These are phyloP conservation scores for Alligator sinensis DNA, from an alignment of 2,113 vertebrate species.

Conservation along the genomic window DNA sequence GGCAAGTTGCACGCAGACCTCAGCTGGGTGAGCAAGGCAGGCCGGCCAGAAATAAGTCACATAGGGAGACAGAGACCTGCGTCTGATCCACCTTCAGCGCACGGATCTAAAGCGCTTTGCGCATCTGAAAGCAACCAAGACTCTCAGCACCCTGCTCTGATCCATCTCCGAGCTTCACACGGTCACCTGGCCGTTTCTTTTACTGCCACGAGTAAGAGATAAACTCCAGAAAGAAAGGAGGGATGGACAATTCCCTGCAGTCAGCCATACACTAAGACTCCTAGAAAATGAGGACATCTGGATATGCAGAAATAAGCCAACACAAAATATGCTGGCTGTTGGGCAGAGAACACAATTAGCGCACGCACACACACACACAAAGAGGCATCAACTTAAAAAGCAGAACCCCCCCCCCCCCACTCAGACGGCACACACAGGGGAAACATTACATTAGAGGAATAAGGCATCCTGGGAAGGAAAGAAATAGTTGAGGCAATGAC, in stretches of 20 bases:
- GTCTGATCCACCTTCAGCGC: background rate
- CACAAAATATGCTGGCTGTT: constrained; percentile 45
- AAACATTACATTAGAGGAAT: background rate
- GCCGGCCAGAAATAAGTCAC: background rate
- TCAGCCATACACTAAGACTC: constrained; percentile 7
- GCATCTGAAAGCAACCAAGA: background rate
- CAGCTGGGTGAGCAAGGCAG: background rate
- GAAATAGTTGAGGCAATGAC: constrained; percentile 2
- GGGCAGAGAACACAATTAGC: background rate
- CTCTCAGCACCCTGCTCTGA: background rate
- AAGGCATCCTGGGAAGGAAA: background rate
- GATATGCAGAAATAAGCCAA: background rate
- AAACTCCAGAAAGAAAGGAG: background rate
- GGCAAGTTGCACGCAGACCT: background rate
- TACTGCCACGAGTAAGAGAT: background rate
- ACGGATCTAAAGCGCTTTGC: background rate
- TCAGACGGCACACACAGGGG: background rate
- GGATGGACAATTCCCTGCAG: background rate
- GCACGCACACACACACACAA: no score
- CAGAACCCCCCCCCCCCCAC: accelerated
- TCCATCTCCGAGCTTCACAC: background rate
- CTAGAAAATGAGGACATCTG: background rate
- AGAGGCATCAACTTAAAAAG: background rate
- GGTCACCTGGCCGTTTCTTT: background rate
- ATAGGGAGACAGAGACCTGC: background rate